phyloP scores from a whole-genome alignment of 1,140 invertebrate species.

The Diploscapter pachys region DNA sequence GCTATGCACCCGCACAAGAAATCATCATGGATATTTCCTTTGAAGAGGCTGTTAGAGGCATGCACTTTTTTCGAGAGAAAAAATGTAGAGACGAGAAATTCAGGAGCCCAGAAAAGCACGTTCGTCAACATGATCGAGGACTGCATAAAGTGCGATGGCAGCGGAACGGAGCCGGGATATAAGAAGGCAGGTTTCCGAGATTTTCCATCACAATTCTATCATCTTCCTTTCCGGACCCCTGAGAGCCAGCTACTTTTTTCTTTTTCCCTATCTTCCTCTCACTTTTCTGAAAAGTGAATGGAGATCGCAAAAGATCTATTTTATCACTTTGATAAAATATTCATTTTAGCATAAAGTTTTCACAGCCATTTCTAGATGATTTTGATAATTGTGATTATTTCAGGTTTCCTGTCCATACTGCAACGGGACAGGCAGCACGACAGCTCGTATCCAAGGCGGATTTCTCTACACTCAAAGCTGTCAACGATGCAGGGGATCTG shows the following conservation, averaged over 20 bases:
- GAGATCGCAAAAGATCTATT: too few species aligned
- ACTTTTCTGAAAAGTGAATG: too few species aligned
- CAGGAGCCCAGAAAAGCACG: conserved; percentile 20
- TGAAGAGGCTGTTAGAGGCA: conserved; percentile 87
- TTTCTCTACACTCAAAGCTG: conserved; percentile 97
- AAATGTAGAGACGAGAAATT: neutral
- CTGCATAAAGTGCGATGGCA: conserved; percentile 82
- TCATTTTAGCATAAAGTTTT: too few species aligned
- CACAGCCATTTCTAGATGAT: too few species aligned
- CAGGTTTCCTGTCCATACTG: conserved; percentile 74
- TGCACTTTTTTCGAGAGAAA: conserved; percentile 51
- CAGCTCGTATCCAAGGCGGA: conserved; percentile 67
- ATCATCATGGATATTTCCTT: conserved; percentile 79
- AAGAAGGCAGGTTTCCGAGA: conserved; percentile 68
- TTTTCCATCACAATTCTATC: conserved; percentile 20
- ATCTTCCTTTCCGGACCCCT: conserved; percentile 40
- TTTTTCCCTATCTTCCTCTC: too few species aligned
- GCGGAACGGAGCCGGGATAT: conserved; percentile 78
- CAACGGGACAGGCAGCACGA: conserved; percentile 79
- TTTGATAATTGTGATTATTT: too few species aligned
- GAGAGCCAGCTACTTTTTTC: too few species aligned
- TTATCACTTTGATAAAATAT: too few species aligned
- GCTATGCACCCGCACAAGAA: conserved; percentile 16
- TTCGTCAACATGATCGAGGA: conserved; percentile 83
- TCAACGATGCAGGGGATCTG: conserved; percentile 81